Percentiles rank a stretch among this genome's conserved stretches.
phyloP scores from a whole-genome alignment of 1,140 invertebrate genomes.

The Olivierus martensii region DNA sequence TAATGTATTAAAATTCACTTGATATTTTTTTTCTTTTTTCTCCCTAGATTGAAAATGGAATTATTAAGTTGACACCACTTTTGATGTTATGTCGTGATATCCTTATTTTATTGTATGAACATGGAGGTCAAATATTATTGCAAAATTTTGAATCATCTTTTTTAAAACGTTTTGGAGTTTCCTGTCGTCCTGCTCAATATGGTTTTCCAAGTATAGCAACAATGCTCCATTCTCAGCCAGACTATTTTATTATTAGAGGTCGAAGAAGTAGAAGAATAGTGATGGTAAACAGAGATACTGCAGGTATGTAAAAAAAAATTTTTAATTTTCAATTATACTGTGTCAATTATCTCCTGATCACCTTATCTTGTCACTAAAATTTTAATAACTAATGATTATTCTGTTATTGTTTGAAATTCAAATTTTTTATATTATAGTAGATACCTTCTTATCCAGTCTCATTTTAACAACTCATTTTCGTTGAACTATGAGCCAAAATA shows the following conservation, averaged over 20 bases:
- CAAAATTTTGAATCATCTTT: constrained; percentile 41
- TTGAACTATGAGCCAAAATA: no score
- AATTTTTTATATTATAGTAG: no score
- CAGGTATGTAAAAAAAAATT: constrained; percentile 16
- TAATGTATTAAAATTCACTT: no score
- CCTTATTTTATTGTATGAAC: constrained; percentile 38
- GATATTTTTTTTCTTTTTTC: no score
- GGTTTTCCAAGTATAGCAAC: constrained; percentile 38
- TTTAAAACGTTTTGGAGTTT: constrained; percentile 36
- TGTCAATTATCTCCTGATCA: no score
- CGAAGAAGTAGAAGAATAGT: constrained; percentile 23
- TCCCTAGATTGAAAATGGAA: constrained; percentile 27
- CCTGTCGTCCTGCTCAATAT: constrained; percentile 39
- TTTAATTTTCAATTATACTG: background rate
- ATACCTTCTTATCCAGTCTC: no score
- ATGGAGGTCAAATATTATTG: constrained; percentile 37
- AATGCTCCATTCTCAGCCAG: constrained; percentile 41
- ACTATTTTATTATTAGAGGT: constrained; percentile 36
- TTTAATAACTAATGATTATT: no score
- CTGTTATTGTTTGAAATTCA: no score
- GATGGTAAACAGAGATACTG: constrained; percentile 20
- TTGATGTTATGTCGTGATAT: constrained; percentile 43
- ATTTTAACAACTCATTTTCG: no score
- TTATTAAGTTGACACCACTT: constrained; percentile 39
- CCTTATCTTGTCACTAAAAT: no score